A percentile compares a stretch with the other conserved stretches of the same genome.
Conservation (phyloP, 2,888 invertebrate genomes). For the Himalopsyche kuldschensis region DNA sequence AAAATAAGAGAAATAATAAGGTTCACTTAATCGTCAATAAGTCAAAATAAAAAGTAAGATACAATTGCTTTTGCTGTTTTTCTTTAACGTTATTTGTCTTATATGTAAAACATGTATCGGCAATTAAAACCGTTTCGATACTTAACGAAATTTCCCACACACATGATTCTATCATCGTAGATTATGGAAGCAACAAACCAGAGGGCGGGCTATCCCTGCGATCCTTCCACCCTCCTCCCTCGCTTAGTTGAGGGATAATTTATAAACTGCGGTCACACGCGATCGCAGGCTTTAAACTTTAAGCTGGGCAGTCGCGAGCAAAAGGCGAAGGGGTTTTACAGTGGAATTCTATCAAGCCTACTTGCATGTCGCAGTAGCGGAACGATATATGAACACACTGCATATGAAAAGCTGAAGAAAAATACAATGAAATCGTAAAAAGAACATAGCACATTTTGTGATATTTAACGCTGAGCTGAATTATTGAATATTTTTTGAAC, state of each 20-base stretch:
- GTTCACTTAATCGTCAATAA: too few species aligned
- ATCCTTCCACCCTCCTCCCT: neutral
- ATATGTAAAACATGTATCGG: too few species aligned
- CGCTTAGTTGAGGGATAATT: neutral
- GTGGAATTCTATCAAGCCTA: constrained; percentile 9
- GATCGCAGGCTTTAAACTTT: constrained; percentile 27
- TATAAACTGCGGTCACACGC: constrained; percentile 10
- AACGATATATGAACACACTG: neutral
- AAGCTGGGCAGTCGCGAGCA: neutral
- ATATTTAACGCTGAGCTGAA: too few species aligned
- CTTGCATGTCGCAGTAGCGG: neutral
- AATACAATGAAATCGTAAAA: too few species aligned
- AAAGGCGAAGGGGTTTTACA: neutral
- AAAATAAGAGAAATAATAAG: too few species aligned
- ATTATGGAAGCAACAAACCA: neutral
- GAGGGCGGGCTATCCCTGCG: neutral
- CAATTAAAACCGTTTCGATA: neutral
- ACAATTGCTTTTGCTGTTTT: too few species aligned
- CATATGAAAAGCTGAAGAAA: too few species aligned
- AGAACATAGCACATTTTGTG: too few species aligned
- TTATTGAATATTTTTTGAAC: too few species aligned
- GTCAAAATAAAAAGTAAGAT: too few species aligned
- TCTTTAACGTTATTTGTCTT: too few species aligned
- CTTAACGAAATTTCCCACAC: neutral
- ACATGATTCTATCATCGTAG: neutral